These are phyloP conservation scores for Lytechinus variegatus DNA, from an alignment of 35 echinoderm and acorn worm species.

Conservation along the genomic window DNA sequence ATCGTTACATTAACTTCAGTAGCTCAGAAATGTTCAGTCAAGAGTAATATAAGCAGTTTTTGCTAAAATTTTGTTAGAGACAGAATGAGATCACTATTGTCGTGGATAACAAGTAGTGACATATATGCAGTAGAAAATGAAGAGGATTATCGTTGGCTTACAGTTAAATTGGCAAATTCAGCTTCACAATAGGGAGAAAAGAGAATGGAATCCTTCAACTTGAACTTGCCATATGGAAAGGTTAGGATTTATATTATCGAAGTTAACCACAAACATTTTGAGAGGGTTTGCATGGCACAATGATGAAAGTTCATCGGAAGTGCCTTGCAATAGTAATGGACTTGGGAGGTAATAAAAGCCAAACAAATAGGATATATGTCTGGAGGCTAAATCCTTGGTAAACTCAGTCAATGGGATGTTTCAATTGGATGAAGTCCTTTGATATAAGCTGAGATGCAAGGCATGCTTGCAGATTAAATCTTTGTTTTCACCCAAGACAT, in stretches of 20 bases:
- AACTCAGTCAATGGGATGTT: background rate
- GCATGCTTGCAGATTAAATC: too few species aligned
- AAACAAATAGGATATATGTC: slow-evolving; percentile 14
- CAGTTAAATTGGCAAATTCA: background rate
- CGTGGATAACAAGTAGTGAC: background rate
- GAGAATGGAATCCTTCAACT: background rate
- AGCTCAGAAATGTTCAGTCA: background rate
- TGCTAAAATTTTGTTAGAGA: background rate
- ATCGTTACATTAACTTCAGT: too few species aligned
- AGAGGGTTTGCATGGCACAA: background rate
- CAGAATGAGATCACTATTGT: background rate
- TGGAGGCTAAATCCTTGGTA: background rate
- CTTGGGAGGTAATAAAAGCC: background rate
- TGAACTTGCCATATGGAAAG: background rate
- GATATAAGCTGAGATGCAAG: too few species aligned
- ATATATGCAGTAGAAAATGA: background rate
- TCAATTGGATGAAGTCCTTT: background rate
- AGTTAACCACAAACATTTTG: slow-evolving; percentile 11
- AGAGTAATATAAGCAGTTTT: background rate
- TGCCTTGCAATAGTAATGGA: background rate
- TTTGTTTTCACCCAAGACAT: too few species aligned
- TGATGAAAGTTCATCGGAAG: slow-evolving; percentile 10
- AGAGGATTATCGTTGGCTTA: background rate
- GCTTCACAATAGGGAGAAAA: background rate
- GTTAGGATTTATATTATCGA: background rate